Evolutionary conservation across 2,113 vertebrate genomes (phyloP).

Genomic region (Tichodroma muraria): DNA sequence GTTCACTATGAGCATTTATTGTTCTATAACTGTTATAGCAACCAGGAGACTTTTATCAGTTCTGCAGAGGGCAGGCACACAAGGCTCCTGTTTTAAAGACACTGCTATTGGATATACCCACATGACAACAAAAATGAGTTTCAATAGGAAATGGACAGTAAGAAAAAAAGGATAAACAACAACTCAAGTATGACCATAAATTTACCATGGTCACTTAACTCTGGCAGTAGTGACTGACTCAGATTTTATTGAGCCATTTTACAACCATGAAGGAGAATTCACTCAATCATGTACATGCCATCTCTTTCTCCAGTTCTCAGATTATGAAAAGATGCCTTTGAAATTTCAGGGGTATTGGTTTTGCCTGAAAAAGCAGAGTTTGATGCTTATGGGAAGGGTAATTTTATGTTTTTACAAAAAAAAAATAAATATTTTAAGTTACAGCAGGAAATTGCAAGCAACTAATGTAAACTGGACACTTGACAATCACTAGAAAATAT

Average conservation of each 20-base stretch:
- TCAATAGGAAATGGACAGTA: background rate
- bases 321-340: background rate
- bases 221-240: background rate
- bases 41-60: background rate
- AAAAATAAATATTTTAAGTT: background rate
- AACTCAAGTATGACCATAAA: background rate
- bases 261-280: background rate
- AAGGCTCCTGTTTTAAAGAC: background rate
- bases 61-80: background rate
- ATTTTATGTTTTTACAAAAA: background rate
- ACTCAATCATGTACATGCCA: background rate
- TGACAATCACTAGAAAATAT: slow-evolving; percentile 52
- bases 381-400: background rate
- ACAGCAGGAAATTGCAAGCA: slow-evolving; percentile 51
- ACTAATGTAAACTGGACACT: slow-evolving; percentile 44
- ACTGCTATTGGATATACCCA: background rate
- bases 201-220: background rate
- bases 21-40: background rate
- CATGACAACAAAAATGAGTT: background rate
- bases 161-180: background rate
- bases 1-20: background rate
- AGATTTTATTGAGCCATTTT: background rate
- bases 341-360: background rate
- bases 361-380: background rate
- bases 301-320: background rate